Evolutionary conservation across 2,797 vertebrate species (phyloP).

Genomic region (Hyperoplus lanceolatus): DNA sequence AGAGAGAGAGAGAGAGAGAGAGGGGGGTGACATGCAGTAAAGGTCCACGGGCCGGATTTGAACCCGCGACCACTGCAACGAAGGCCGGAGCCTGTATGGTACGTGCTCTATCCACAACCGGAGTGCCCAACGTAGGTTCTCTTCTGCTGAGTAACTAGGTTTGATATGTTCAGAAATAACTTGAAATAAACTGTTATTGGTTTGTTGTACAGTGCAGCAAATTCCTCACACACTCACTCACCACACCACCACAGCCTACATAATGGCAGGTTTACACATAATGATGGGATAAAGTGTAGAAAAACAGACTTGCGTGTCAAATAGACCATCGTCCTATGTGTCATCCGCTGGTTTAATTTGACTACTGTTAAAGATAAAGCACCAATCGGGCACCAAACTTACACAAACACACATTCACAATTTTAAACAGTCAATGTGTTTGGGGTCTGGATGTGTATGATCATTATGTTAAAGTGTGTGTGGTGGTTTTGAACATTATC

Average conservation of each 20-base stretch:
- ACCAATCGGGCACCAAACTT: background rate
- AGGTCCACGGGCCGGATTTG: too few species aligned
- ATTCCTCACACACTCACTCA: constrained; percentile 22
- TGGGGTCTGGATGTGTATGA: constrained; percentile 6
- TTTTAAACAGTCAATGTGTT: constrained; percentile 8
- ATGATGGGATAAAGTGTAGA: constrained; percentile 10
- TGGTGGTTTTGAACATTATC: constrained; percentile 30
- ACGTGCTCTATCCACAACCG: too few species aligned
- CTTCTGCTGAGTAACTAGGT: too few species aligned
- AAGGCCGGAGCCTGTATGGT: too few species aligned
- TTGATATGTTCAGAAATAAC: constrained; percentile 1
- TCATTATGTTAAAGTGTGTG: constrained; percentile 21
- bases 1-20: too few species aligned
- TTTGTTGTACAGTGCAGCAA: background rate
- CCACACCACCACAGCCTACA: background rate
- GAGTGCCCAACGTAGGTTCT: too few species aligned
- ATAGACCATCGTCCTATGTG: constrained; percentile 34
- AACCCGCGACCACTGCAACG: too few species aligned
- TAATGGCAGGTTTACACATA: constrained; percentile 37
- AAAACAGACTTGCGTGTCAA: constrained; percentile 26
- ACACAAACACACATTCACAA: background rate
- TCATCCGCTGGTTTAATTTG: constrained; percentile 25
- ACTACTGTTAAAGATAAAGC: constrained; percentile 15
- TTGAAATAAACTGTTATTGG: background rate
- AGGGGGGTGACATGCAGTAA: too few species aligned